A percentile compares a stretch with the other conserved stretches of the same genome.
These are phyloP conservation scores for Ptychochromis oligacanthus DNA, from an alignment of 2,113 vertebrate species.

Conservation along the genomic window DNA sequence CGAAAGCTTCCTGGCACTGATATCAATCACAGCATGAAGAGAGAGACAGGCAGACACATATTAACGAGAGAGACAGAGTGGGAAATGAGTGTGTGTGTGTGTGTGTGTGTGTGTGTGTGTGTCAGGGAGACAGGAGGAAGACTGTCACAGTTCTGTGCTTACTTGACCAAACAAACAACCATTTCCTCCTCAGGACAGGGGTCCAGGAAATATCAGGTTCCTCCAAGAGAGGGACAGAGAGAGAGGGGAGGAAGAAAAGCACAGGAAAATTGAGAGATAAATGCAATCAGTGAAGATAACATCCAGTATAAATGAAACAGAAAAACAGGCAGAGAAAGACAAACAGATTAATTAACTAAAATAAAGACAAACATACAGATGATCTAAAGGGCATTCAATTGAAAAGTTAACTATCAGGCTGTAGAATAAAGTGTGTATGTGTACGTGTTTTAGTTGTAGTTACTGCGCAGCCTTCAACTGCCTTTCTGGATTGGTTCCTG, in stretches of 20 bases:
- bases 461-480: not conserved
- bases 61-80: not conserved
- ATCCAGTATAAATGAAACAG: not conserved
- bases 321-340: not conserved
- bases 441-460: not conserved
- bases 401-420: not conserved
- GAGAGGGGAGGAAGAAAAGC: not conserved
- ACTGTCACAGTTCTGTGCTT: constrained; percentile 52
- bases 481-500: not conserved
- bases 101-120: not conserved
- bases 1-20: constrained; percentile 51
- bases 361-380: not conserved
- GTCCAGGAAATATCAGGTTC: constrained; percentile 65
- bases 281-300: not conserved
- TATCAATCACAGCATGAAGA: constrained; percentile 22
- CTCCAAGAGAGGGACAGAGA: constrained; percentile 16
- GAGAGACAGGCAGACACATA: not conserved
- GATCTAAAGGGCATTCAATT: not conserved
- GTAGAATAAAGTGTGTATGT: not conserved
- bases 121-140: constrained; percentile 47
- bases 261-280: not conserved
- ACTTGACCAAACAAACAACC: constrained; percentile 70
- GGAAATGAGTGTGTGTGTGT: not conserved
- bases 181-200: constrained; percentile 61
- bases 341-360: not conserved